These are phyloP conservation scores for Carposina sasakii DNA, from an alignment of 1,140 invertebrate genomes.

Conservation along the genomic window DNA sequence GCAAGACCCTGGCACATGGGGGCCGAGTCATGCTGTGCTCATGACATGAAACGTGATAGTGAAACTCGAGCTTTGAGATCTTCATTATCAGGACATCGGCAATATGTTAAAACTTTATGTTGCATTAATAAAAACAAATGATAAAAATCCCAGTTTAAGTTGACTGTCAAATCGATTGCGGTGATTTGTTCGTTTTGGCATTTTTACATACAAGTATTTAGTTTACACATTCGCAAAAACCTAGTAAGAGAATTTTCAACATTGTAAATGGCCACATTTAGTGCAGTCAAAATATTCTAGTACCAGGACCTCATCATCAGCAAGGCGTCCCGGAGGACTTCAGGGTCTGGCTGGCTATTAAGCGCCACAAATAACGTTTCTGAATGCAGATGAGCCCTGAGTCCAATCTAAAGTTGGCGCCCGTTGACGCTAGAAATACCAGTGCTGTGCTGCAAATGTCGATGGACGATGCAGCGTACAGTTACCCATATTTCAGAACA, in stretches of 20 bases:
- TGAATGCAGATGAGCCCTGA: slow-evolving; percentile 55
- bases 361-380: slow-evolving; percentile 47
- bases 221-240: too few relatives aligned
- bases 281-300: too few relatives aligned
- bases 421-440: slow-evolving; percentile 54
- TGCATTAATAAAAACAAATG: too few relatives aligned
- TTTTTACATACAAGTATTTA: too few relatives aligned
- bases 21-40: too few relatives aligned
- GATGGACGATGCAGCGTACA: slow-evolving; percentile 50
- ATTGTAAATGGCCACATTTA: too few relatives aligned
- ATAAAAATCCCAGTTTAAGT: slow-evolving; percentile 18
- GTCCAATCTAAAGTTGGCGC: slow-evolving; percentile 57
- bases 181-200: too few relatives aligned
- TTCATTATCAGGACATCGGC: slow-evolving; percentile 41
- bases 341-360: slow-evolving; percentile 46
- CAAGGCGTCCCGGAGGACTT: slow-evolving; percentile 11
- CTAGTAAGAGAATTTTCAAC: too few relatives aligned
- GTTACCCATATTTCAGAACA: too few relatives aligned
- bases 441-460: slow-evolving; percentile 46
- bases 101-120: too few relatives aligned
- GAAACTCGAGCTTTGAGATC: slow-evolving; percentile 41
- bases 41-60: too few relatives aligned
- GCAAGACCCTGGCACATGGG: background rate
- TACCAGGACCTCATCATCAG: too few relatives aligned
- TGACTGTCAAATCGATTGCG: slow-evolving; percentile 9